Percentiles rank a stretch among this genome's conserved stretches.
Evolutionary conservation across 2,888 invertebrate species (phyloP).

Genomic region (Diaphora mendica): DNA sequence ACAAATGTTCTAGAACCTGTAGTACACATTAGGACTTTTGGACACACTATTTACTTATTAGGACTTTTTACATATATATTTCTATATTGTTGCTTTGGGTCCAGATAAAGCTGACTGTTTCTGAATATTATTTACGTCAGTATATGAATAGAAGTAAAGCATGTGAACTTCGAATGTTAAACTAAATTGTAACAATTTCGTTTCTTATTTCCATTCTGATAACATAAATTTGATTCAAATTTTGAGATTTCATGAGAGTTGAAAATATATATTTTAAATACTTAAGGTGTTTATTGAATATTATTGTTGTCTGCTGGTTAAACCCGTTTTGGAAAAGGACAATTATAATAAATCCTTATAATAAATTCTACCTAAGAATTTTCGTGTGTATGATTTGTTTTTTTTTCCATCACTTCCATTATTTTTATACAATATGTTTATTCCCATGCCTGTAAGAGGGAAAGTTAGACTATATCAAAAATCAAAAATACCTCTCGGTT

Average conservation of each 20-base stretch:
- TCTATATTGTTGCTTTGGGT: no score
- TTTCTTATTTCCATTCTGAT: not conserved
- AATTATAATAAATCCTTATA: not conserved
- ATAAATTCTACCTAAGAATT: not conserved
- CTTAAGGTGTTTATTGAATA: not conserved
- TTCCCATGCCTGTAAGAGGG: no score
- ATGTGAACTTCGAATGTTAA: not conserved
- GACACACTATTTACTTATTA: no score
- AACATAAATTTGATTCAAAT: not conserved
- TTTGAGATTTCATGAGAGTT: not conserved
- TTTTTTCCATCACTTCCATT: not conserved
- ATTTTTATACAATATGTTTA: no score
- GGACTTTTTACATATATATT: no score
- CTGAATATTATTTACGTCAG: not conserved
- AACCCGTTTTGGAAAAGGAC: not conserved
- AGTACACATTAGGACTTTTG: no score
- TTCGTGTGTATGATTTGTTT: not conserved
- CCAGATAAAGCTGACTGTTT: not conserved
- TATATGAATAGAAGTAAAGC: not conserved
- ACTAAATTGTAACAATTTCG: not conserved
- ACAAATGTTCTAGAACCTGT: not conserved
- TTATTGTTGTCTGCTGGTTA: not conserved
- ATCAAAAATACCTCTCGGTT: no score
- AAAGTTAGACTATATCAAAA: no score
- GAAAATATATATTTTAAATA: not conserved